phyloP scores from a whole-genome alignment of 2,888 invertebrate genomes.

The Hydroisotoma schaefferi region DNA sequence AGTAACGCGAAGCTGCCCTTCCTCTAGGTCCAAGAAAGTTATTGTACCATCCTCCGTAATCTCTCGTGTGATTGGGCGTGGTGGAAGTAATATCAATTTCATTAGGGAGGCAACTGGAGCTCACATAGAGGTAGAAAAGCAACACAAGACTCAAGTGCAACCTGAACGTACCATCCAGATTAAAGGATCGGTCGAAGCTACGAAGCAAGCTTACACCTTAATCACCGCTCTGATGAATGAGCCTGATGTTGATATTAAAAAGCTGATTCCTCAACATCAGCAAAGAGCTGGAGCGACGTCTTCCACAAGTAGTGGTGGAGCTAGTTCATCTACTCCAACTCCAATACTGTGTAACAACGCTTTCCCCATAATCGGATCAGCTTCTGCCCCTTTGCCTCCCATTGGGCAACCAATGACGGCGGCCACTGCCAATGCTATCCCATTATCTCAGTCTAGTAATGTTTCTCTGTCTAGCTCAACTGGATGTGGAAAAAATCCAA shows the following conservation, averaged over 20 bases:
- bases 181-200: slow-evolving; percentile 86
- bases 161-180: slow-evolving; percentile 93
- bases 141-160: slow-evolving; percentile 75
- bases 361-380: slow-evolving; percentile 30
- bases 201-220: slow-evolving; percentile 84
- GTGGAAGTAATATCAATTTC: slow-evolving; percentile 96
- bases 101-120: slow-evolving; percentile 95
- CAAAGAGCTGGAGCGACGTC: slow-evolving; percentile 6
- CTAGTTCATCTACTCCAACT: slow-evolving; percentile 25
- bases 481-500: neutral
- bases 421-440: neutral
- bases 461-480: neutral
- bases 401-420: slow-evolving; percentile 6
- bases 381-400: slow-evolving; percentile 13
- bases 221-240: slow-evolving; percentile 91
- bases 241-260: slow-evolving; percentile 85
- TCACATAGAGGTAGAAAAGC: slow-evolving; percentile 97
- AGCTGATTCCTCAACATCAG: slow-evolving; percentile 68
- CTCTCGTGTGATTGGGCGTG: slow-evolving; percentile 90
- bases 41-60: slow-evolving; percentile 92
- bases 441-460: neutral
- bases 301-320: slow-evolving; percentile 15
- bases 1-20: slow-evolving; percentile 56
- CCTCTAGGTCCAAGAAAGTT: slow-evolving; percentile 69
- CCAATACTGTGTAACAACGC: slow-evolving; percentile 1